A percentile compares a stretch with the other conserved stretches of the same genome.
Conservation (phyloP, 2,113 vertebrate species). For the Plestiodon gilberti region DNA sequence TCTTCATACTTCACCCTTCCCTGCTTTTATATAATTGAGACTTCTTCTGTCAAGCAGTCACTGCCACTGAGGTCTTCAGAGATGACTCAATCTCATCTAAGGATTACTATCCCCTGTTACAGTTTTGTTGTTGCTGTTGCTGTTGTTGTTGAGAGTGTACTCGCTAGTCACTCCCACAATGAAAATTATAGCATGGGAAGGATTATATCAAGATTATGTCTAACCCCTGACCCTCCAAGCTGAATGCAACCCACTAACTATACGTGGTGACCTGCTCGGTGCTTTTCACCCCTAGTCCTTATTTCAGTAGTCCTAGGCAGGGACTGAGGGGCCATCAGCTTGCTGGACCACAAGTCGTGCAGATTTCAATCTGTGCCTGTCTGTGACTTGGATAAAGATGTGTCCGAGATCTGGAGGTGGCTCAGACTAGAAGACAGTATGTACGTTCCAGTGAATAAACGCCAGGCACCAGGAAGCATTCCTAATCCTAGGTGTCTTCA, state of each 20-base stretch:
- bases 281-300: neutral
- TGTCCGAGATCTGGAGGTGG: neutral
- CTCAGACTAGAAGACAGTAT: neutral
- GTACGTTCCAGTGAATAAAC: neutral
- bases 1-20: constrained; percentile 31
- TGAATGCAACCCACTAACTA: neutral
- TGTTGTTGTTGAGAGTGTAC: neutral
- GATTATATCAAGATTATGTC: neutral
- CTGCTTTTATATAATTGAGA: constrained; percentile 22
- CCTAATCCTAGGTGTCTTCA: constrained; percentile 2
- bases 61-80: constrained; percentile 29
- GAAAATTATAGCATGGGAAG: neutral
- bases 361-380: neutral
- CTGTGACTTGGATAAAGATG: neutral
- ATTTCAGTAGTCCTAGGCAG: neutral
- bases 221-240: neutral
- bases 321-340: neutral
- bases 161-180: neutral
- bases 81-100: constrained; percentile 31
- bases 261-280: neutral
- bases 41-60: constrained; percentile 37
- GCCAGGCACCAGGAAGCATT: neutral
- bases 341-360: neutral
- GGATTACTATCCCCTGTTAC: neutral
- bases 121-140: too few species aligned